Conservation (phyloP, 2,113 vertebrate species). For the Scopus umbretta region DNA sequence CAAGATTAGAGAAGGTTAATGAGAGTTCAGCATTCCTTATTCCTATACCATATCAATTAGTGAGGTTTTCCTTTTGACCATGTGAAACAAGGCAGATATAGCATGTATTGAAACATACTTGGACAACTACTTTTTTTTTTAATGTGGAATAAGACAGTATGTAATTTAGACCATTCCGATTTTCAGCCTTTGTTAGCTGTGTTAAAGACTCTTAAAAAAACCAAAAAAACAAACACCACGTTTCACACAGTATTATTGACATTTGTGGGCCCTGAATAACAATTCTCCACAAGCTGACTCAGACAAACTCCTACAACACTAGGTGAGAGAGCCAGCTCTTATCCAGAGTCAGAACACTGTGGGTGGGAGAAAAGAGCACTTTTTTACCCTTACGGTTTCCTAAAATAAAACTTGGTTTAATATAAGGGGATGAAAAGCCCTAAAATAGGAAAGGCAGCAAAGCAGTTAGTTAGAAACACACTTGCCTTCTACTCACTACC, state of each 20-base stretch:
- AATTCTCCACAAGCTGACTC: constrained; percentile 39
- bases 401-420: constrained; percentile 42
- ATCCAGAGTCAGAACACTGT: constrained; percentile 44
- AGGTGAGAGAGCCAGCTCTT: neutral
- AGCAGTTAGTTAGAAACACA: neutral
- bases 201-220: neutral
- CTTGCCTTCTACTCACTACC: neutral
- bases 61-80: neutral
- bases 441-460: constrained; percentile 14
- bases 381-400: constrained; percentile 36
- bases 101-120: neutral
- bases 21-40: neutral
- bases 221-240: neutral
- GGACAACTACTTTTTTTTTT: neutral
- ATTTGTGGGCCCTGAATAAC: constrained; percentile 8
- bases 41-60: neutral
- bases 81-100: neutral
- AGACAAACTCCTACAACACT: constrained; percentile 43
- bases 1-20: neutral
- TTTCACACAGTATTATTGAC: constrained; percentile 8
- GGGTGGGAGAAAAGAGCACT: constrained; percentile 22
- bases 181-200: neutral
- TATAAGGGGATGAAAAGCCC: neutral
- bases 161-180: neutral
- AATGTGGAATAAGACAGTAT: neutral